Evolutionary conservation across 2,888 invertebrate genomes (phyloP).

Genomic region (Melanostoma scalare): DNA sequence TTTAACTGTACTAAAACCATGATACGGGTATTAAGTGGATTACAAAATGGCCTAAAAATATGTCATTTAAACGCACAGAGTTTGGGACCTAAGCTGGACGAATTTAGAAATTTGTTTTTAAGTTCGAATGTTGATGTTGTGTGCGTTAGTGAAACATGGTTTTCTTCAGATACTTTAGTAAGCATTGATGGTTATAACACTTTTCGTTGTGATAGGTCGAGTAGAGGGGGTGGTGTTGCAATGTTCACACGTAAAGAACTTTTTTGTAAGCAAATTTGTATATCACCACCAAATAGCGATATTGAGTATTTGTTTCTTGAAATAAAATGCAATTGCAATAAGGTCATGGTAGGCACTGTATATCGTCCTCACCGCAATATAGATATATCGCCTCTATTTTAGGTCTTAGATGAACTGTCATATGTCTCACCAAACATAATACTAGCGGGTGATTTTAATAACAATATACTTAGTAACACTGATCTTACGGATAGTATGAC

Average conservation of each 20-base stretch:
- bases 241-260: background rate
- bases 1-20: too few species aligned
- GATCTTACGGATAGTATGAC: background rate
- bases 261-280: background rate
- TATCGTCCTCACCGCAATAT: conserved; percentile 1
- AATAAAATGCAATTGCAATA: background rate
- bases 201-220: too few species aligned
- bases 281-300: background rate
- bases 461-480: background rate
- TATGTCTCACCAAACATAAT: background rate
- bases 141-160: too few species aligned
- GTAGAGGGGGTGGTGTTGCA: background rate
- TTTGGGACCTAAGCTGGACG: too few species aligned
- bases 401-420: background rate
- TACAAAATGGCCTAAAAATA: too few species aligned
- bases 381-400: background rate
- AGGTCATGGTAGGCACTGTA: background rate
- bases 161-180: too few species aligned
- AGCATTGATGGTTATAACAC: too few species aligned
- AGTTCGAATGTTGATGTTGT: too few species aligned
- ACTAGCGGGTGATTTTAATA: background rate
- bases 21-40: too few species aligned
- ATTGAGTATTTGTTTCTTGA: background rate
- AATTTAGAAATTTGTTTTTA: too few species aligned
- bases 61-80: too few species aligned